A percentile compares a stretch with the other conserved stretches of the same genome.
phyloP scores from a whole-genome alignment of 2,797 vertebrate genomes.

The Cuniculus paca region DNA sequence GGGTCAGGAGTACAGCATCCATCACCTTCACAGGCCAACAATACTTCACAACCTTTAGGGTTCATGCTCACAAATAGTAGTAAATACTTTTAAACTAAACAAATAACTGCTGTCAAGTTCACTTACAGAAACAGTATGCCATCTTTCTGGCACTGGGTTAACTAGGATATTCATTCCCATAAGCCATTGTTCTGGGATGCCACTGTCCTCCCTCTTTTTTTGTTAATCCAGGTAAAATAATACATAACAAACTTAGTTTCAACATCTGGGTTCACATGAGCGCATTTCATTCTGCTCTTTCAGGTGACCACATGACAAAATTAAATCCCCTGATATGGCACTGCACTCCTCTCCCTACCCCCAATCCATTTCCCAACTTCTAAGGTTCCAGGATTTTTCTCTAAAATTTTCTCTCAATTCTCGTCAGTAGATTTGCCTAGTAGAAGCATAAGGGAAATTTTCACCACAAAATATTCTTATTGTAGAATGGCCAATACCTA shows the following conservation, averaged over 20 bases:
- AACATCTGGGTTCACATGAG: slow-evolving; percentile 14
- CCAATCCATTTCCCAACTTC: background rate
- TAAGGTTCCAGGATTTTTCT: slow-evolving; percentile 40
- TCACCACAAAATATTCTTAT: slow-evolving; percentile 21
- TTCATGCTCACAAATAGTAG: slow-evolving; percentile 90
- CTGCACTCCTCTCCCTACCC: background rate
- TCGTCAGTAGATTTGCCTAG: background rate
- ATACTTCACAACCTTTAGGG: slow-evolving; percentile 91
- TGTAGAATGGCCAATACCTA: slow-evolving; percentile 54
- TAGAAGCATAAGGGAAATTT: slow-evolving; percentile 59
- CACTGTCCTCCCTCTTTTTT: too few relatives aligned
- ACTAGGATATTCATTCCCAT: slow-evolving; percentile 72
- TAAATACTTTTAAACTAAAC: slow-evolving; percentile 93
- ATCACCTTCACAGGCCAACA: slow-evolving; percentile 91
- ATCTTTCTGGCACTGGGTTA: slow-evolving; percentile 86
- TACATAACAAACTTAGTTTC: slow-evolving; percentile 65
- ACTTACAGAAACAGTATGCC: slow-evolving; percentile 89
- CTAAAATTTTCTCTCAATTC: slow-evolving; percentile 76
- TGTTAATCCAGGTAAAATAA: slow-evolving; percentile 82
- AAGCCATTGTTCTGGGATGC: background rate
- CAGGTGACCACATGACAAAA: background rate
- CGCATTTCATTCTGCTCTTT: slow-evolving; percentile 12
- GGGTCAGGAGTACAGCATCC: slow-evolving; percentile 91
- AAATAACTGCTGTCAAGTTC: slow-evolving; percentile 91
- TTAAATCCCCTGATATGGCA: slow-evolving; percentile 8